Base-by-base conservation (phyloP, 2,797 vertebrate species). In the Sebastes reedi region DNA sequence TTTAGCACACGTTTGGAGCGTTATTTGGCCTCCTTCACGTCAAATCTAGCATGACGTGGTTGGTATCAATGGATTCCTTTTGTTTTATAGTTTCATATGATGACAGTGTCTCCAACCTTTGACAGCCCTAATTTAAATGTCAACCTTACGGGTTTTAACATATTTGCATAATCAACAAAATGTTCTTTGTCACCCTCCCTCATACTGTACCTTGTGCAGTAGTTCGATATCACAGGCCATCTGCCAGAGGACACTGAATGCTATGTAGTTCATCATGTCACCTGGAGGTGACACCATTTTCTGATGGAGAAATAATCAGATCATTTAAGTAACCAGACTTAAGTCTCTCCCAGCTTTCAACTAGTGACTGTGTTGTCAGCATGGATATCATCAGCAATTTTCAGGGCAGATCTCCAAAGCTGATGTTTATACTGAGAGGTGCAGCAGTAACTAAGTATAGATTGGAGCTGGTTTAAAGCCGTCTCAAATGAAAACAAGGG, bases 191-290 rank as follows among this genome's bases (percentile, higher is more conserved):
- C 24, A 10, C 4, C 3, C 18, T 64, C 29, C 22, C 12, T 55
- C 27, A 62, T 1, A 50, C 3, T 55, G 79, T 89, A 99, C 98
- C 97, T 93, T 95, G 77, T 98, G 97, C 27, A 99, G 93, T 27
- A 99, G 91, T 80, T 97, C 90, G 25, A 99, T 95, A 9, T 98
- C 94, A 94, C 96, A 99, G 24, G 96, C 96, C 82, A 96, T 94
- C 88, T 99, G 97, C 94, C 95, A 97, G 72, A 99, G 93, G 55
- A 95, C 96, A 82, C 88, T 84, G 68, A 97, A 83, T 50, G 96
- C 88, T 78, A 96, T 96, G 92, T 99, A 99, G 74, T 87, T n/a
- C 50, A 36, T 62, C 11, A 72, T 65, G 4, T 96, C 75, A 60
- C 92, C 95, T 32, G 97, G 96, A 67, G 52, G 85, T 39, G 96